Evolutionary conservation across 1,140 invertebrate genomes (phyloP).

Genomic region (Megathymus violae): DNA sequence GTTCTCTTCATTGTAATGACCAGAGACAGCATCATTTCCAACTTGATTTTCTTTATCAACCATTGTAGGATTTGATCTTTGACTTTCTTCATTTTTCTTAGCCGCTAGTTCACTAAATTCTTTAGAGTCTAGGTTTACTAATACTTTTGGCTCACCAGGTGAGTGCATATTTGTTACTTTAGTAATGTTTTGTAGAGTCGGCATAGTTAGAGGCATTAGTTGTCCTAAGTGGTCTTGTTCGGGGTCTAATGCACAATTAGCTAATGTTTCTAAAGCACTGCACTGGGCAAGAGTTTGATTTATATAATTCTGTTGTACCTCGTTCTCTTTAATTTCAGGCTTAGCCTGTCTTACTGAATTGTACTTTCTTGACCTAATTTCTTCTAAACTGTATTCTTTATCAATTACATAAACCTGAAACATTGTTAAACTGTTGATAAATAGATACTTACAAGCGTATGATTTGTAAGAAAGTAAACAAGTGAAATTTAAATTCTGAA

Average conservation of each 20-base stretch:
- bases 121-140: slow-evolving; percentile 76
- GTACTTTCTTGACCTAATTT: slow-evolving; percentile 85
- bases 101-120: slow-evolving; percentile 71
- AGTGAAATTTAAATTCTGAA: no score
- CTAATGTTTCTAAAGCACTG: slow-evolving; percentile 77
- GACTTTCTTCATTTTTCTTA: slow-evolving; percentile 67
- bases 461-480: no score
- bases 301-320: slow-evolving; percentile 54
- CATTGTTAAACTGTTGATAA: no score
- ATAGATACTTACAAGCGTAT: no score
- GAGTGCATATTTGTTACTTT: slow-evolving; percentile 78
- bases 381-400: slow-evolving; percentile 87
- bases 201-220: slow-evolving; percentile 71
- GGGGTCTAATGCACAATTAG: slow-evolving; percentile 75
- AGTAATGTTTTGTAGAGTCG: slow-evolving; percentile 74
- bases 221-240: slow-evolving; percentile 77
- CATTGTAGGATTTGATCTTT: slow-evolving; percentile 40
- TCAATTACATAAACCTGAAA: slow-evolving; percentile 85
- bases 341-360: slow-evolving; percentile 62
- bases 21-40: slow-evolving; percentile 37
- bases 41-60: slow-evolving; percentile 69
- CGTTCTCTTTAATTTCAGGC: slow-evolving; percentile 51
- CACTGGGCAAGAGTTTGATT: slow-evolving; percentile 73
- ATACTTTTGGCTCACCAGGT: slow-evolving; percentile 73
- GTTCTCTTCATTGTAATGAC: slow-evolving; percentile 49